Conservation (phyloP, 2,797 vertebrate genomes). For the Monodelphis domestica region DNA sequence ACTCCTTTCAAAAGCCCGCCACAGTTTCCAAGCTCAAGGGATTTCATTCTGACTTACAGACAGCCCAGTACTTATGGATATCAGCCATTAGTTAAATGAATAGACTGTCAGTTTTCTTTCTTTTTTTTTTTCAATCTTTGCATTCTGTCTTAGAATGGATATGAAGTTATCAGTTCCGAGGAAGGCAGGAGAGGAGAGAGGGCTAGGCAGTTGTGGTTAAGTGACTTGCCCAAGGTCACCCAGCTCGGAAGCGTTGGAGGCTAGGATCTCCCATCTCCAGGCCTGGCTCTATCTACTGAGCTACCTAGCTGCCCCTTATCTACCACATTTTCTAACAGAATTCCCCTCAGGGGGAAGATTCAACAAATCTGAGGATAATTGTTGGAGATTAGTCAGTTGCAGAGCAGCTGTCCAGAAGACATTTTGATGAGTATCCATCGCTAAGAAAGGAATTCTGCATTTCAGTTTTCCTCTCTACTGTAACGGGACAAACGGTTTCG, state of each 20-base stretch:
- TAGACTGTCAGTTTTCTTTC: slow-evolving; percentile 27
- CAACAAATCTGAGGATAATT: slow-evolving; percentile 35
- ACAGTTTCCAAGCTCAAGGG: slow-evolving; percentile 37
- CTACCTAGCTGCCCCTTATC: too few species aligned
- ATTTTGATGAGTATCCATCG: slow-evolving; percentile 32
- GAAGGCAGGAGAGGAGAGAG: too few species aligned
- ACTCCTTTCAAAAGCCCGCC: slow-evolving; percentile 38
- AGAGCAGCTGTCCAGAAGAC: not conserved
- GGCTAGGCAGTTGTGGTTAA: too few species aligned
- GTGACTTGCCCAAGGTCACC: too few species aligned
- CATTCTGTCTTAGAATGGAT: too few species aligned
- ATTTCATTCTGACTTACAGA: slow-evolving; percentile 39
- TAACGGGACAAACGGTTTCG: not conserved
- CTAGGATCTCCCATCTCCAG: too few species aligned
- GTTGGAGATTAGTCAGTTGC: slow-evolving; percentile 34
- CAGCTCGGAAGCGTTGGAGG: too few species aligned
- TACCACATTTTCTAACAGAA: slow-evolving; percentile 31
- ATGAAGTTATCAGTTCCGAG: too few species aligned
- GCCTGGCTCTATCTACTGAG: too few species aligned
- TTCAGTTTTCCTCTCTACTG: slow-evolving; percentile 33
- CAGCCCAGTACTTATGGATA: not conserved
- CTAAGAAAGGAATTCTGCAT: slow-evolving; percentile 28
- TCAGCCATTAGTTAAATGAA: slow-evolving; percentile 39
- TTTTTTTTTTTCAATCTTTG: too few species aligned
- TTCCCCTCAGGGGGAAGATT: not conserved